Evolutionary conservation across 2,888 invertebrate genomes (phyloP).

Genomic region (Argyresthia albistria): DNA sequence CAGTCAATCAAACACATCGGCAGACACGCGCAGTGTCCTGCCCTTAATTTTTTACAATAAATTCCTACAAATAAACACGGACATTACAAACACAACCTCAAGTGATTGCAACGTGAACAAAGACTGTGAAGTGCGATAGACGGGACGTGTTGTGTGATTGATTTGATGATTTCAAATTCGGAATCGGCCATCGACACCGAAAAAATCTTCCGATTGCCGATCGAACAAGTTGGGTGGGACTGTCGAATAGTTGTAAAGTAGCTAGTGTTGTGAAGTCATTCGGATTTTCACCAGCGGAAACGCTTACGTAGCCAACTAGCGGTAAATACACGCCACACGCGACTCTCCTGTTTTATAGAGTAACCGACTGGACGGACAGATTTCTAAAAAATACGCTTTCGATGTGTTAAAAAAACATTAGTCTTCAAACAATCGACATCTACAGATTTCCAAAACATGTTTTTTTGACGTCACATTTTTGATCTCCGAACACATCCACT

Average conservation of each 20-base stretch:
- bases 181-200: conserved; percentile 33
- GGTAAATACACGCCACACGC: conserved; percentile 65
- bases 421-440: conserved; percentile 23
- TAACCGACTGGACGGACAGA: conserved; percentile 40
- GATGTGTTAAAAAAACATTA: conserved; percentile 24
- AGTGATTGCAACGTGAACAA: conserved; percentile 2
- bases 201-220: conserved; percentile 11
- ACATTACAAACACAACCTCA: conserved; percentile 9
- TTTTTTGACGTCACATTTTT: background rate
- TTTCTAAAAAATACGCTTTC: conserved; percentile 60
- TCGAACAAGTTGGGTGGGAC: background rate
- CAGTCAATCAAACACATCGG: conserved; percentile 38
- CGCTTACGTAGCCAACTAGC: conserved; percentile 65
- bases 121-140: conserved; percentile 23
- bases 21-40: conserved; percentile 41
- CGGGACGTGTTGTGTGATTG: conserved; percentile 12
- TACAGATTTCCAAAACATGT: conserved; percentile 19
- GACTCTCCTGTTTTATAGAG: conserved; percentile 51
- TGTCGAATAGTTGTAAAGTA: background rate
- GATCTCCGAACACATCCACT: conserved; percentile 7
- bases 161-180: conserved; percentile 18
- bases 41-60: conserved; percentile 27
- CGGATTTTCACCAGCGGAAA: conserved; percentile 68
- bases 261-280: conserved; percentile 53
- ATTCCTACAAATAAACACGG: conserved; percentile 31